phyloP scores from a whole-genome alignment of 2,888 invertebrate genomes.

The Apamea epomidion region DNA sequence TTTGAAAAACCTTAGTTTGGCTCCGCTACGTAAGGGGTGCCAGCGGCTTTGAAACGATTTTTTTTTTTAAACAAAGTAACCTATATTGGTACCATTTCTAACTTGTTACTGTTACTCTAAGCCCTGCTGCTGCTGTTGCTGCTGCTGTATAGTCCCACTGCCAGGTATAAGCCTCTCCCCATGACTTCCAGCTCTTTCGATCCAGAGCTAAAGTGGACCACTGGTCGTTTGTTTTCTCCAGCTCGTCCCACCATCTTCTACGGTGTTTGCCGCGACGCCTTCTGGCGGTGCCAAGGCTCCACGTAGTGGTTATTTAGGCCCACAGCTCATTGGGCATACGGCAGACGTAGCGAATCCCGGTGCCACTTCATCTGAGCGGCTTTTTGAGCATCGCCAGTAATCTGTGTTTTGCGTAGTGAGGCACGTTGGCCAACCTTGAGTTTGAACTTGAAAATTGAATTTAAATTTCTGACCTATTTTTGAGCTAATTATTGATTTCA shows the following conservation, averaged over 20 bases:
- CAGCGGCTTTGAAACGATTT: background rate
- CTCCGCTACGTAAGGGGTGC: background rate
- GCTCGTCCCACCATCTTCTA: too few species aligned
- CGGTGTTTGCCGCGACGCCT: too few species aligned
- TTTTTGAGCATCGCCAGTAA: background rate
- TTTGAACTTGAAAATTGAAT: too few species aligned
- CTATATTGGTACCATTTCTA: too few species aligned
- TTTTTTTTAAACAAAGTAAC: background rate
- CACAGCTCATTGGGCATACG: background rate
- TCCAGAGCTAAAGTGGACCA: too few species aligned
- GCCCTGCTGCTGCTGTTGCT: too few species aligned
- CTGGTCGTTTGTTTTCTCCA: too few species aligned
- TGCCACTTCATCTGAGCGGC: background rate
- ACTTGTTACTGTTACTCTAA: background rate
- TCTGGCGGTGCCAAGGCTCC: background rate
- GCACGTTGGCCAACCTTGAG: background rate
- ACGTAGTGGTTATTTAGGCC: background rate
- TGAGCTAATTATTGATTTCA: background rate
- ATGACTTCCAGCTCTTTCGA: too few species aligned
- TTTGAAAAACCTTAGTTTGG: background rate
- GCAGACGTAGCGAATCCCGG: background rate
- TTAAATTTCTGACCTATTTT: background rate
- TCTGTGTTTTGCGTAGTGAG: background rate
- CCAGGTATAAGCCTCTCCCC: too few species aligned
- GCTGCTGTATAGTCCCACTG: too few species aligned